Evolutionary conservation across 2,113 vertebrate genomes (phyloP), one percentile per base, ranked within the genome.

Genomic region (Psephotus haematonotus): DNA sequence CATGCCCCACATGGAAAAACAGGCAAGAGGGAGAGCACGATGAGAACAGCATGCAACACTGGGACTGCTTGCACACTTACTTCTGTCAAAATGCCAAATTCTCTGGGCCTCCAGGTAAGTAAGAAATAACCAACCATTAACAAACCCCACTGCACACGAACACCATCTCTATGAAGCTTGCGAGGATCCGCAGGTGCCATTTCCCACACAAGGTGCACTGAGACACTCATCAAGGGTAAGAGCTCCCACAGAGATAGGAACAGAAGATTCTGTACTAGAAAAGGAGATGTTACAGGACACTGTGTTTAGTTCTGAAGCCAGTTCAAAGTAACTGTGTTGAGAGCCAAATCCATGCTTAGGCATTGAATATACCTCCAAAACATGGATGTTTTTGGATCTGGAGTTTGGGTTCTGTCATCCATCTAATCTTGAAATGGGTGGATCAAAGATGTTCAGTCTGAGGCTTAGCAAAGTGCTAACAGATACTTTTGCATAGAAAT

Each of bases 381-480:
- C 74, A 85, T 50, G 65, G 86, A 93, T 69, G 89, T 1, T 82
- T 93, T 95, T 93, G 93, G 88, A 93, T 76, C 53, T 33, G 27
- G 72, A 78, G 31, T 89, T 94, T 83, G 80, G 52, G 50, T 81
- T 93, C 95, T 96, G 86, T 90, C 95, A 96, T 95, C 89, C 52
- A 37, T 94, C 90, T 96, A 79, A 95, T 96, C 93, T 93, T 87
- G 69, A 94, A 91, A 84, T 79, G 95, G 93, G 95, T 72, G 90
- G 93, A 95, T 96, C 95, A 96, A 96, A 97, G 95, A 57, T 68
- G 17, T 84, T 90, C 74, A 69, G 39, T 91, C 74, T 89, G 88
- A 93, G 86, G 83, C 74, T 92, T 84, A 94, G 95, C 44, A 59
- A 82, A 93, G 92, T 76, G 90, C 90, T 96, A 96, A 96, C 93